Percentiles rank a stretch among this genome's conserved stretches.
Conservation (phyloP, 2,888 invertebrate genomes). For the Campoplex capitator region DNA sequence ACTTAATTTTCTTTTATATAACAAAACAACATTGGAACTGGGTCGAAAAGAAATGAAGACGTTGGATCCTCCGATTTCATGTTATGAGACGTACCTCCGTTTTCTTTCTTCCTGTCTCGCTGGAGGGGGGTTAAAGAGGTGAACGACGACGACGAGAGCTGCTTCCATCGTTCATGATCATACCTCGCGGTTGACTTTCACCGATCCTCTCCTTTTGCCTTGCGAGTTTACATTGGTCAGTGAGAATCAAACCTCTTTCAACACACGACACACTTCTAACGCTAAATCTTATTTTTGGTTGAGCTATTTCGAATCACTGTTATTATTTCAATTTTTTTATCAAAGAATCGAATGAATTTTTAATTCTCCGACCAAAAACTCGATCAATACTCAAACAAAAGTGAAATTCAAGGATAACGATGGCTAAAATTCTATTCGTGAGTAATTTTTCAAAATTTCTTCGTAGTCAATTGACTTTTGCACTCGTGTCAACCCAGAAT, state of each 20-base stretch:
- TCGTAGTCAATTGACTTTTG: no score
- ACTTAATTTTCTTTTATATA: no score
- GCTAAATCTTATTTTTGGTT: not conserved
- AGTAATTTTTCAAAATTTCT: constrained; percentile 21
- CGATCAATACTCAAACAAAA: not conserved
- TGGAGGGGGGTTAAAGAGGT: constrained; percentile 17
- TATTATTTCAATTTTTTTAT: not conserved
- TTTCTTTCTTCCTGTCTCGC: not conserved
- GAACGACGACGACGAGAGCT: constrained; percentile 3
- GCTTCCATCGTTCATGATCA: constrained; percentile 5
- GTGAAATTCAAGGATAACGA: constrained; percentile 19
- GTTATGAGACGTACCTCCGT: not conserved
- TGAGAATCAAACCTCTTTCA: constrained; percentile 1
- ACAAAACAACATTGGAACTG: not conserved
- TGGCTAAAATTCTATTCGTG: constrained; percentile 45
- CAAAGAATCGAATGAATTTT: not conserved
- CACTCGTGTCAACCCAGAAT: not conserved
- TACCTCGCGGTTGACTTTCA: constrained; percentile 33
- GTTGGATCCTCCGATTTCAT: no score
- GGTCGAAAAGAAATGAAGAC: not conserved
- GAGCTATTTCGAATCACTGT: not conserved
- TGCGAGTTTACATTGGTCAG: constrained; percentile 14
- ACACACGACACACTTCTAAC: not conserved
- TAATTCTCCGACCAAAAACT: not conserved
- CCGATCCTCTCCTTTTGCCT: constrained; percentile 20